Conservation (phyloP, 2,888 invertebrate genomes). For the Sphaeridia pumilis region DNA sequence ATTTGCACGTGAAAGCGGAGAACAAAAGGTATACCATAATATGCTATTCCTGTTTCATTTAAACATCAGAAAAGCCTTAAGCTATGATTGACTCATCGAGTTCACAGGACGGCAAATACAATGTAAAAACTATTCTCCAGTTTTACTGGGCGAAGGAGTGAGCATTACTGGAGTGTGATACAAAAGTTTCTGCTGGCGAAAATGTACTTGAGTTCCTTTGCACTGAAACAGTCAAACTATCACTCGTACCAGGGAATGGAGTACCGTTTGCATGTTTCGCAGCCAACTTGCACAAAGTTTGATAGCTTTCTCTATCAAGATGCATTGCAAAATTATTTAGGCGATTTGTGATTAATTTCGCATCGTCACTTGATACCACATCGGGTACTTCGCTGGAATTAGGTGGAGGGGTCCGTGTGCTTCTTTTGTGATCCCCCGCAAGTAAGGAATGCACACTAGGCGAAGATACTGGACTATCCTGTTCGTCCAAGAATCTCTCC, state of each 20-base stretch:
- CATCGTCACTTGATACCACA: conserved; percentile 11
- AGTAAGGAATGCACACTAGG: conserved; percentile 51
- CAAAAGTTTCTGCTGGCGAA: conserved; percentile 13
- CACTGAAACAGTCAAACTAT: conserved; percentile 5
- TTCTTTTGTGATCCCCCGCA: conserved; percentile 42
- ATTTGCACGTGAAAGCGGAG: no score
- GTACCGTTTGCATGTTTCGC: conserved; percentile 14
- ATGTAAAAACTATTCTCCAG: conserved; percentile 6
- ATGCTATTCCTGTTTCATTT: no score
- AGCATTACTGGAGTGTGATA: conserved; percentile 15
- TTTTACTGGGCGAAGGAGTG: conserved; percentile 22
- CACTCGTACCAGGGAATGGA: conserved; percentile 1
- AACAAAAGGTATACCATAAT: no score
- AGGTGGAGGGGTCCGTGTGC: conserved; percentile 34
- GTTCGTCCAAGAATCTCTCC: conserved; percentile 83
- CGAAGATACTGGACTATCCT: conserved; percentile 54
- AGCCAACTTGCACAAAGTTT: conserved; percentile 34
- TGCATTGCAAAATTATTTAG: conserved; percentile 35
- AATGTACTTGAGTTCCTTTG: conserved; percentile 10
- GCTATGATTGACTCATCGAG: conserved; percentile 14
- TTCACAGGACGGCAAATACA: conserved; percentile 15
- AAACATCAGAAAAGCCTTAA: no score
- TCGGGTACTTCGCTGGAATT: conserved; percentile 10
- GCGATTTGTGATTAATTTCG: conserved; percentile 28
- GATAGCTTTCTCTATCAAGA: conserved; percentile 34